Conservation (phyloP, 1,140 invertebrate species). For the Bombus polaris region DNA sequence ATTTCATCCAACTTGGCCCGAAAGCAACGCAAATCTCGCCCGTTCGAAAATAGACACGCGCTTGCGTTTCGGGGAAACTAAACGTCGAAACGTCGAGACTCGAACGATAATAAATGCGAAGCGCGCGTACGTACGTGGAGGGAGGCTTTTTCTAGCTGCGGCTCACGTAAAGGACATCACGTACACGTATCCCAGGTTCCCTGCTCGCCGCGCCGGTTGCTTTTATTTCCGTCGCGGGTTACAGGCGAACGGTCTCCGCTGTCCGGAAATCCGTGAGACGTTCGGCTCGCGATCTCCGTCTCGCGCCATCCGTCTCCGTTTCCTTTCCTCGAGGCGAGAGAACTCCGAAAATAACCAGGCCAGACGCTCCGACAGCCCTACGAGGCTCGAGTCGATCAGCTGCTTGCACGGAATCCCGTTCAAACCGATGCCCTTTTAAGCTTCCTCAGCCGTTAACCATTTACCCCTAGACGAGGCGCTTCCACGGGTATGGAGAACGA, state of each 20-base stretch:
- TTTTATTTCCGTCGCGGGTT: conserved; percentile 54
- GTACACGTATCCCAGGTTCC: neutral
- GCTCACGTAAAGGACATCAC: conserved; percentile 54
- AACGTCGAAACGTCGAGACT: neutral
- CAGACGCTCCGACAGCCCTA: conserved; percentile 41
- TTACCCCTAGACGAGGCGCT: neutral
- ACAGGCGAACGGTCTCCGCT: conserved; percentile 8
- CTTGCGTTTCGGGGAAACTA: neutral
- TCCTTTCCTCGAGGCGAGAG: neutral
- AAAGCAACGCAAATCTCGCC: neutral
- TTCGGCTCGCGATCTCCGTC: conserved; percentile 12
- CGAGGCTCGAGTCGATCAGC: conserved; percentile 37
- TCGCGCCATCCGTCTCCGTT: neutral
- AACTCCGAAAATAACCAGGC: conserved; percentile 46
- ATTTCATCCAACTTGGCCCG: neutral
- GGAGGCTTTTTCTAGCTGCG: conserved; percentile 33
- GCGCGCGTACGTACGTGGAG: too few relatives aligned
- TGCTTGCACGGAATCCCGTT: conserved; percentile 37
- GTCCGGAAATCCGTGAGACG: conserved; percentile 61
- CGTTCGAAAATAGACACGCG: neutral
- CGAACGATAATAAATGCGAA: conserved; percentile 38
- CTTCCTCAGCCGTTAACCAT: neutral
- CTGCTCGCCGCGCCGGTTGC: neutral
- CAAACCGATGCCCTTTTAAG: conserved; percentile 22
- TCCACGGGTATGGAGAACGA: neutral